Percentiles rank a stretch among this genome's conserved stretches.
These are phyloP conservation scores for Penaeus vannamei DNA, from an alignment of 1,140 invertebrate species.

Conservation along the genomic window DNA sequence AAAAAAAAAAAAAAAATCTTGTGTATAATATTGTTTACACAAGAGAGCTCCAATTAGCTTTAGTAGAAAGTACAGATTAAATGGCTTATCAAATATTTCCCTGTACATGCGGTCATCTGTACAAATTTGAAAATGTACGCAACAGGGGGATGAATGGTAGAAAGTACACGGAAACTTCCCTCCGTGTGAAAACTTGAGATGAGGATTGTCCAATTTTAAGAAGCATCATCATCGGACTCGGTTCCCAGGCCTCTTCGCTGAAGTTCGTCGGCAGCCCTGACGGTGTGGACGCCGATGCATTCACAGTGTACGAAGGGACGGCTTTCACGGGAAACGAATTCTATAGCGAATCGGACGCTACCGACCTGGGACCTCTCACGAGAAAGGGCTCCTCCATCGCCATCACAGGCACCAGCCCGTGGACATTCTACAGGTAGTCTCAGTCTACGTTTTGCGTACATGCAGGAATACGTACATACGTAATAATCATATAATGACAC, in stretches of 20 bases:
- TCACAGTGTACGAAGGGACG: conserved; percentile 66
- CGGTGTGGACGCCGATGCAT: conserved; percentile 60
- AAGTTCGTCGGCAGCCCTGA: conserved; percentile 58
- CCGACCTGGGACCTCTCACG: conserved; percentile 38
- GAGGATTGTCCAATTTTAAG: no score
- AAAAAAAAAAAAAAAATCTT: no score
- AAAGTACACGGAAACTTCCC: no score
- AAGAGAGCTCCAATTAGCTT: no score
- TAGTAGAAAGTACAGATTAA: no score
- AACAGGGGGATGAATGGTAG: no score
- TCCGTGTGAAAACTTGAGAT: no score
- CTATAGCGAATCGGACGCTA: conserved; percentile 31
- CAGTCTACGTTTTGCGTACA: background rate
- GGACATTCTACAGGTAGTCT: conserved; percentile 58
- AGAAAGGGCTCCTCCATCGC: conserved; percentile 41
- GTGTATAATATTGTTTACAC: no score
- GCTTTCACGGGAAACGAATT: conserved; percentile 67
- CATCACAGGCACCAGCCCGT: conserved; percentile 48
- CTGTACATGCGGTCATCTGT: no score
- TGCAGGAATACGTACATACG: background rate
- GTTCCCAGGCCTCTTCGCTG: background rate
- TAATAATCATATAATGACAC: background rate
- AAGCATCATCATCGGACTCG: no score
- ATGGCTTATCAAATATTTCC: no score
- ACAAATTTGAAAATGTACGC: no score